These are phyloP conservation scores for Oscheius sp. DNA, from an alignment of 2,888 invertebrate genomes.

Conservation along the genomic window DNA sequence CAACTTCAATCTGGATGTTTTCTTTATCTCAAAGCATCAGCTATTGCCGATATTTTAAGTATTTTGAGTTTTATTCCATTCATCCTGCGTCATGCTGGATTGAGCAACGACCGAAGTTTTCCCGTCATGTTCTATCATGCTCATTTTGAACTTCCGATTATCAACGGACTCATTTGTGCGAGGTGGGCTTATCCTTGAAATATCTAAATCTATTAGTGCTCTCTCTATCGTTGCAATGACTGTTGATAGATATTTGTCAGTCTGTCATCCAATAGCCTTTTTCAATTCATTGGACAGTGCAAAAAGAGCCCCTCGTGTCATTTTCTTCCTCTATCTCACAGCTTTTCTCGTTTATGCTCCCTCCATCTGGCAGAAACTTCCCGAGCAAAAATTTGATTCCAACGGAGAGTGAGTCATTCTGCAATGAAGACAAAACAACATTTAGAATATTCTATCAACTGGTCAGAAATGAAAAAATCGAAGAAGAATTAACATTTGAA, in stretches of 20 bases:
- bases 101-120: slow-evolving; percentile 72
- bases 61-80: slow-evolving; percentile 78
- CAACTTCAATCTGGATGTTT: slow-evolving; percentile 61
- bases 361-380: slow-evolving; percentile 70
- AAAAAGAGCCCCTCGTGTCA: slow-evolving; percentile 70
- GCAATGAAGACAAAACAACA: background rate
- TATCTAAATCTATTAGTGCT: slow-evolving; percentile 70
- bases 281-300: slow-evolving; percentile 68
- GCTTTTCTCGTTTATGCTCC: slow-evolving; percentile 72
- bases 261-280: slow-evolving; percentile 70
- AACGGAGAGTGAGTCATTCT: background rate
- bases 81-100: slow-evolving; percentile 57
- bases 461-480: slow-evolving; percentile 44
- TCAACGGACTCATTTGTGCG: slow-evolving; percentile 73
- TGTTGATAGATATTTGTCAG: slow-evolving; percentile 73
- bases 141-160: slow-evolving; percentile 72
- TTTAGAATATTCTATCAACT: slow-evolving; percentile 1
- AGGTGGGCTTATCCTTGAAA: slow-evolving; percentile 50
- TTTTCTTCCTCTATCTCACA: slow-evolving; percentile 70
- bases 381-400: background rate
- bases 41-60: slow-evolving; percentile 80
- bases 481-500: slow-evolving; percentile 60
- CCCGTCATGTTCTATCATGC: slow-evolving; percentile 75
- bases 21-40: slow-evolving; percentile 76
- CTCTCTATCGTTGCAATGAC: slow-evolving; percentile 74